Evolutionary conservation across 2,113 vertebrate genomes (phyloP).

Genomic region (Camelus bactrianus): DNA sequence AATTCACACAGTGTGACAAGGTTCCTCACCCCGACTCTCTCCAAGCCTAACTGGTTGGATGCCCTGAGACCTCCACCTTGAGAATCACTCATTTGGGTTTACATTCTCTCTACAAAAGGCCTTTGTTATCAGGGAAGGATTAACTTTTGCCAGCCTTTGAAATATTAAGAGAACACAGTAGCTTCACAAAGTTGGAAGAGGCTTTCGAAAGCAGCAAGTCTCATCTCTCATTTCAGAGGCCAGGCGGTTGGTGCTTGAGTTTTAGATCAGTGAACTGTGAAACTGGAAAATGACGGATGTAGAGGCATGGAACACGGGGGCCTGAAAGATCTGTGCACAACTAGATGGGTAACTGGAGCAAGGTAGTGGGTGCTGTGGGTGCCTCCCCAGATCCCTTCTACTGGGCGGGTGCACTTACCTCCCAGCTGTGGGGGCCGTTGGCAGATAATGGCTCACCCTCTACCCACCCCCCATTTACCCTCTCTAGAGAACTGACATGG

Average conservation of each 20-base stretch:
- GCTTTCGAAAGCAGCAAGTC: neutral
- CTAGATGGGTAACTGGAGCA: neutral
- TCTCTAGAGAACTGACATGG: neutral
- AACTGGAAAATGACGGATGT: neutral
- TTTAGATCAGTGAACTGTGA: slow-evolving; percentile 31
- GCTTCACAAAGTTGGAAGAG: neutral
- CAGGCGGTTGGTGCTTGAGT: neutral
- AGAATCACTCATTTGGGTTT: neutral
- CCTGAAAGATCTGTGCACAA: neutral
- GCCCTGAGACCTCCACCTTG: neutral
- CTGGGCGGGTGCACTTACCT: neutral
- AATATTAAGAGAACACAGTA: neutral
- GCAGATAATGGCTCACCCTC: neutral
- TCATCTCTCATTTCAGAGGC: neutral
- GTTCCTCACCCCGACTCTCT: neutral
- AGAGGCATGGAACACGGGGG: accelerated
- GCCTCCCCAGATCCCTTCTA: neutral
- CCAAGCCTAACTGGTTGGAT: neutral
- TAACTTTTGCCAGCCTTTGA: neutral
- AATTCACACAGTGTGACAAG: neutral
- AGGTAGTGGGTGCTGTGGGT: neutral
- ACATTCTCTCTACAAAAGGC: neutral
- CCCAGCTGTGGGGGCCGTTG: neutral
- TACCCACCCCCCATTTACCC: too few relatives aligned
- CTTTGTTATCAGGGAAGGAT: neutral